These are phyloP conservation scores for Pinna nobilis DNA, from an alignment of 1,140 invertebrate genomes.

Conservation along the genomic window DNA sequence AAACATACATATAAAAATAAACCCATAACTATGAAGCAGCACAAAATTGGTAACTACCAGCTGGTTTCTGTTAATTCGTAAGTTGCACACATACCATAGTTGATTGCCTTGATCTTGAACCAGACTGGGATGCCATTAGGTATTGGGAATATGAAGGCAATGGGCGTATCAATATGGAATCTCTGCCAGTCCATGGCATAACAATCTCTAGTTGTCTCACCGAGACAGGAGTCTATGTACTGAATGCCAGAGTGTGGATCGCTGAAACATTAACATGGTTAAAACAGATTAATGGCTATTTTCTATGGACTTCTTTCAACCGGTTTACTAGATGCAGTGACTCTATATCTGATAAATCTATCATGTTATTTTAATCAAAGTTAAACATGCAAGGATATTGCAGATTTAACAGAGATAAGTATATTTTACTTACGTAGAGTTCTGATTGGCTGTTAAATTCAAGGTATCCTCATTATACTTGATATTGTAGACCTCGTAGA, in stretches of 20 bases:
- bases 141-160: slow-evolving; percentile 33
- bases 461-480: slow-evolving; percentile 53
- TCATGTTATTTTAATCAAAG: no score
- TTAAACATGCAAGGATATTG: neutral
- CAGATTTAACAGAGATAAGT: neutral
- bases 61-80: no score
- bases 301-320: no score
- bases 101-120: slow-evolving; percentile 54
- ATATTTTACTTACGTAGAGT: slow-evolving; percentile 47
- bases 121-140: slow-evolving; percentile 54
- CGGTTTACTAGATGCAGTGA: no score
- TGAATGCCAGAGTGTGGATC: slow-evolving; percentile 60
- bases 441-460: slow-evolving; percentile 43
- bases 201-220: slow-evolving; percentile 49
- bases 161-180: slow-evolving; percentile 4
- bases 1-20: no score
- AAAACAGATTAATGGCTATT: neutral
- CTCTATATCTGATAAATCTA: no score
- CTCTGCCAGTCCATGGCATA: slow-evolving; percentile 44
- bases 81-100: slow-evolving; percentile 62
- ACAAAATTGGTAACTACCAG: no score
- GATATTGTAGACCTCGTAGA: slow-evolving; percentile 53
- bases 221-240: slow-evolving; percentile 50
- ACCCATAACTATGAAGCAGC: no score
- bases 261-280: no score